Evolutionary conservation across 1,140 invertebrate species (phyloP).

Genomic region (Drosophila ironensis): DNA sequence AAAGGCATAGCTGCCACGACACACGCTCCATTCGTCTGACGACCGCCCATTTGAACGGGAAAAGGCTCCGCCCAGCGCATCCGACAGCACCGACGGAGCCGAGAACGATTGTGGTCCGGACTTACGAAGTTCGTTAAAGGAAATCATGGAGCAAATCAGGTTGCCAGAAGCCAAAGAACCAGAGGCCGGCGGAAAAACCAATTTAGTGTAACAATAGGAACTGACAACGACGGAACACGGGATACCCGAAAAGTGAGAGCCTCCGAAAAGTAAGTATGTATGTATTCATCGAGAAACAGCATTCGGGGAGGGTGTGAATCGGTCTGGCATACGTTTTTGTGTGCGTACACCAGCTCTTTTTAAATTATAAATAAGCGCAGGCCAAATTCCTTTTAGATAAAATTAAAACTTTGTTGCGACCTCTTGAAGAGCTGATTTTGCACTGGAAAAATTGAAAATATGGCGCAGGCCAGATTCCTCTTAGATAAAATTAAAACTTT

Average conservation of each 20-base stretch:
- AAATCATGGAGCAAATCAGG: slow-evolving; percentile 50
- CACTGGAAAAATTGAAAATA: slow-evolving; percentile 10
- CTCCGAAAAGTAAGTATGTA: slow-evolving; percentile 23
- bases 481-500: no score
- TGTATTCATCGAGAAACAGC: slow-evolving; percentile 18
- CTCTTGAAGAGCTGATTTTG: slow-evolving; percentile 19
- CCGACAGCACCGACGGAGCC: slow-evolving; percentile 14
- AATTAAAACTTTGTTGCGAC: slow-evolving; percentile 42
- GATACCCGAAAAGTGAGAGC: slow-evolving; percentile 7
- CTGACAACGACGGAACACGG: slow-evolving; percentile 50
- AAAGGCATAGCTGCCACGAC: slow-evolving; percentile 53
- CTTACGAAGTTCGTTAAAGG: slow-evolving; percentile 50
- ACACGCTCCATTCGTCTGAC: slow-evolving; percentile 57
- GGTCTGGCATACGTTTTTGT: slow-evolving; percentile 37
- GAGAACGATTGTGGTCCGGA: background rate
- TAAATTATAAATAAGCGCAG: slow-evolving; percentile 68
- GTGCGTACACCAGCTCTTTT: slow-evolving; percentile 8
- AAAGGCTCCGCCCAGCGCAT: slow-evolving; percentile 29
- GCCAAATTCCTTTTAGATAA: slow-evolving; percentile 35
- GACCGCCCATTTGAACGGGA: slow-evolving; percentile 37
- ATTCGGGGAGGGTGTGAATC: slow-evolving; percentile 15
- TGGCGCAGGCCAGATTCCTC: background rate
- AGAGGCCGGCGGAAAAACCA: slow-evolving; percentile 45
- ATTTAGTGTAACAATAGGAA: slow-evolving; percentile 72
- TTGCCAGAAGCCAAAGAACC: slow-evolving; percentile 40